These are phyloP conservation scores for Megamerina dolium DNA, from an alignment of 2,888 invertebrate genomes.

Conservation along the genomic window DNA sequence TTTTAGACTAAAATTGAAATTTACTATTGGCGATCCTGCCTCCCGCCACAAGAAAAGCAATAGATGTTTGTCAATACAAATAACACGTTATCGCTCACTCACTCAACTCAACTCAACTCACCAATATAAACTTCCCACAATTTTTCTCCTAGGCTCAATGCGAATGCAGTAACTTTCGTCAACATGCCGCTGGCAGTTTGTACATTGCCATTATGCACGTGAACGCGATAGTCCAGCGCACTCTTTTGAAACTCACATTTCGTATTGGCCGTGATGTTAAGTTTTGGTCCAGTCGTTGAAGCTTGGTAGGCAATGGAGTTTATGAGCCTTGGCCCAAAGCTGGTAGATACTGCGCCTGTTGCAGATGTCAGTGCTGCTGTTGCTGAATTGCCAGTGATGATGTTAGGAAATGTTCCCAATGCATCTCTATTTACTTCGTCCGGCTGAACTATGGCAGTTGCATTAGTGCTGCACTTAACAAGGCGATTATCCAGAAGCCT, in stretches of 20 bases:
- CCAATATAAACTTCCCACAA: slow-evolving; percentile 68
- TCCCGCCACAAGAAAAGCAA: slow-evolving; percentile 3
- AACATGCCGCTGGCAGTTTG: slow-evolving; percentile 58
- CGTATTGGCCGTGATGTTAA: slow-evolving; percentile 29
- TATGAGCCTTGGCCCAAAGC: slow-evolving; percentile 1
- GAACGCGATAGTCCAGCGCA: slow-evolving; percentile 51
- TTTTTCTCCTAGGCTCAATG: slow-evolving; percentile 55
- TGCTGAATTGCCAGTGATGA: slow-evolving; percentile 19
- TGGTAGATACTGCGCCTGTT: too few relatives aligned
- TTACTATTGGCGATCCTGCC: slow-evolving; percentile 46
- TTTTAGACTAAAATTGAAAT: slow-evolving; percentile 44
- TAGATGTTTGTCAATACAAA: too few relatives aligned
- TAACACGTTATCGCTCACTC: too few relatives aligned
- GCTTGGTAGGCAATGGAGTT: slow-evolving; percentile 27
- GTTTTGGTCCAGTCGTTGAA: slow-evolving; percentile 29
- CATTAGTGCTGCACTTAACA: slow-evolving; percentile 28
- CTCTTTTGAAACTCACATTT: slow-evolving; percentile 42
- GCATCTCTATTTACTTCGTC: slow-evolving; percentile 19
- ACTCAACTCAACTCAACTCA: slow-evolving; percentile 31
- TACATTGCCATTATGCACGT: slow-evolving; percentile 50
- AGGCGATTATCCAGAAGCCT: slow-evolving; percentile 39
- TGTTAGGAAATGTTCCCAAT: slow-evolving; percentile 21
- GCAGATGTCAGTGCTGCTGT: slow-evolving; percentile 2
- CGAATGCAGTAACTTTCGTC: slow-evolving; percentile 55
- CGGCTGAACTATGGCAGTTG: slow-evolving; percentile 18